These are phyloP conservation scores for Polydrusus cervinus DNA, from an alignment of 2,888 invertebrate genomes.

Conservation along the genomic window DNA sequence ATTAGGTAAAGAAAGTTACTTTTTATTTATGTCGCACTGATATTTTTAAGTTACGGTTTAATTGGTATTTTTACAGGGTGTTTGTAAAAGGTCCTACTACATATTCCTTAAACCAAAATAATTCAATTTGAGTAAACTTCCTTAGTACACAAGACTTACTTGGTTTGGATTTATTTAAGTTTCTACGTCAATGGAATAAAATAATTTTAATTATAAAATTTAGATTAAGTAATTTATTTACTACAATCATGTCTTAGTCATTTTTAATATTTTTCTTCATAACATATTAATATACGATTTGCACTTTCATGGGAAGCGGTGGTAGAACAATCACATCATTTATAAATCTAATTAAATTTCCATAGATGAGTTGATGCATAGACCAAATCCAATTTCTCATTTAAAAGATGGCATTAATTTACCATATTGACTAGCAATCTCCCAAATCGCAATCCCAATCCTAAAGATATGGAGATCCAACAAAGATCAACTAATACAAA, in stretches of 20 bases:
- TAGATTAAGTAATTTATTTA: too few relatives aligned
- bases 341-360: slow-evolving; percentile 21
- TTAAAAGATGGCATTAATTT: slow-evolving; percentile 16
- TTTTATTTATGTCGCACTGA: not conserved
- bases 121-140: too few relatives aligned
- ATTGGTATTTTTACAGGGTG: too few relatives aligned
- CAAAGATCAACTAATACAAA: too few relatives aligned
- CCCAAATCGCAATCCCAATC: slow-evolving; percentile 1
- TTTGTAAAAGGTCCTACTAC: too few relatives aligned
- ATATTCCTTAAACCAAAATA: too few relatives aligned
- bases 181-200: too few relatives aligned
- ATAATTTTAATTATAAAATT: too few relatives aligned
- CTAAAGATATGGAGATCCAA: not conserved
- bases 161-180: too few relatives aligned
- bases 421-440: slow-evolving; percentile 5
- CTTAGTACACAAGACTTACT: too few relatives aligned
- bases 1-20: not conserved
- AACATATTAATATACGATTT: not conserved
- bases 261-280: not conserved
- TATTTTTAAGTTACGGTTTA: too few relatives aligned
- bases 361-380: slow-evolving; percentile 9
- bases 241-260: too few relatives aligned
- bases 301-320: not conserved
- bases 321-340: slow-evolving; percentile 2
- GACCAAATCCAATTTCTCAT: slow-evolving; percentile 9